Base-by-base conservation (phyloP, 2,888 invertebrate species). In the Tipula helvola region DNA sequence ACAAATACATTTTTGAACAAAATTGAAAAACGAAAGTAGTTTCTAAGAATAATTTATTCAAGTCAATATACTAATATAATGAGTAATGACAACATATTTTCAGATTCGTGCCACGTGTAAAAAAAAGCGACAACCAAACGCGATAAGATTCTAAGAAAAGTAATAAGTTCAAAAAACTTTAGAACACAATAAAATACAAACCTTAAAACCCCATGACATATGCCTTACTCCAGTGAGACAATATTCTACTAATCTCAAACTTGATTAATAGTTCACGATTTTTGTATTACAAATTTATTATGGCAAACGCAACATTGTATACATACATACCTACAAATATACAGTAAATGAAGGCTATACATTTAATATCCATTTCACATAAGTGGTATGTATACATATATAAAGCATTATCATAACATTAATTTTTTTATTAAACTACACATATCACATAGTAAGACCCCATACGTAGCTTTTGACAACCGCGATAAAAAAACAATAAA, bases 221-320 rank as follows among this genome's bases (percentile, higher is more conserved):
- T 71, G 71, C 71, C 71, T 71, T 71, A 71, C 71, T 71, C 71
- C 28, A 71, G 28, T 71, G 71, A 71, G 71, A 71, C 71, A 71
- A 71, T 52, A 52, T 71, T 71, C 28, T 28, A 71, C 71, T 28
- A 28, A 28, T 71, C 71, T 71, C 28, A 18, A 71, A 71, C 71
- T 71, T 71, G 71, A 71, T 71, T 71, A 71, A 71, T 71, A 71
- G 71, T 71, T 71, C 71, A 71, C 71, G 71, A 71, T 71, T 71
- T 71, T 71, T 71, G 71, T 71, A 18, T 28, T 28, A 71, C 71
- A 71, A 71, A 71, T 71, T 71, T 71, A 71, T 71, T 71, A 71
- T 16, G 28, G 71, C 18, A 71, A 71, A 71, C 71, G 71, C 71
- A 71, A 71, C 71, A 18, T 18, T 57, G 57, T 16, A 3, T 2